Percentiles rank a stretch among this genome's conserved stretches.
These are phyloP conservation scores for Eublepharis macularius DNA, from an alignment of 2,113 vertebrate species.

Conservation along the genomic window DNA sequence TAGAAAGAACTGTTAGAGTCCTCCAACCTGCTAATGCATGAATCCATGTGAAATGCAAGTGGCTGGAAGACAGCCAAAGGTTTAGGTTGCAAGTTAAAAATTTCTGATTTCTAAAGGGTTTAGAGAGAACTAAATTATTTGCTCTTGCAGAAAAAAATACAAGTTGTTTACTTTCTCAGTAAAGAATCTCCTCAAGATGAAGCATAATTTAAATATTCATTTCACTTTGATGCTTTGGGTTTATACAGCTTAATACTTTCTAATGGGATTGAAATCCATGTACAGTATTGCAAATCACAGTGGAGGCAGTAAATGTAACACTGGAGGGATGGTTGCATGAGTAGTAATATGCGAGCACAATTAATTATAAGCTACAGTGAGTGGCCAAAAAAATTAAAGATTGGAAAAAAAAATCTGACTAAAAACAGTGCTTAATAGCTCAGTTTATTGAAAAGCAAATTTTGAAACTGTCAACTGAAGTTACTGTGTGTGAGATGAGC, in stretches of 20 bases:
- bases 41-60: slow-evolving; percentile 31
- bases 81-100: slow-evolving; percentile 12
- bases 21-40: not conserved
- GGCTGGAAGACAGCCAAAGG: slow-evolving; percentile 5
- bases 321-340: not conserved
- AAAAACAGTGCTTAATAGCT: not conserved
- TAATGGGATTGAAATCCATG: slow-evolving; percentile 3
- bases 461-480: not conserved
- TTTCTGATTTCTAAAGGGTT: slow-evolving; percentile 7
- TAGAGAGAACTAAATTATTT: not conserved
- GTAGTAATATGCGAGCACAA: not conserved
- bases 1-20: not conserved
- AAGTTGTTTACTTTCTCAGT: slow-evolving; percentile 8
- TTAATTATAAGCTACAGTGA: not conserved
- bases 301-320: not conserved
- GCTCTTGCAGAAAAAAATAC: not conserved
- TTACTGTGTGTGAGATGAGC: not conserved
- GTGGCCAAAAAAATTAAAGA: not conserved
- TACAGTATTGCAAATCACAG: slow-evolving; percentile 3
- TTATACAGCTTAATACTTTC: slow-evolving; percentile 7
- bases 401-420: not conserved
- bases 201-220: slow-evolving; percentile 21
- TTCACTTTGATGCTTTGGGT: not conserved
- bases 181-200: slow-evolving; percentile 11
- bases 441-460: not conserved